A percentile compares a stretch with the other conserved stretches of the same genome.
Conservation (phyloP, 2,797 vertebrate species). For the Rallus crepitans region DNA sequence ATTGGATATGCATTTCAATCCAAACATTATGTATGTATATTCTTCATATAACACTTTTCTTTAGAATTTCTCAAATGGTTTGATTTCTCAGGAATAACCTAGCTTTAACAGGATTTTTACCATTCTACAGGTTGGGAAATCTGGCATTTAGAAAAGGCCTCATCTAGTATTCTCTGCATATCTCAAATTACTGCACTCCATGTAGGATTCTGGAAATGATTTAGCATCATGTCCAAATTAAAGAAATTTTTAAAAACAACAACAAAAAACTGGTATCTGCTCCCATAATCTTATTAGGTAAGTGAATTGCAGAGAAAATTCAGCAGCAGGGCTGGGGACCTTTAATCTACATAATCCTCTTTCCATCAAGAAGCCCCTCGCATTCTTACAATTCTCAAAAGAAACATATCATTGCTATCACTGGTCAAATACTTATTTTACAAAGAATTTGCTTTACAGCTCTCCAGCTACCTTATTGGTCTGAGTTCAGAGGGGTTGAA, state of each 20-base stretch:
- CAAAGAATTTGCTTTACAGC: not conserved
- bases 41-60: not conserved
- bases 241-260: constrained; percentile 1
- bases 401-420: not conserved
- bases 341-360: not conserved
- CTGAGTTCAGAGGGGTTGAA: not conserved
- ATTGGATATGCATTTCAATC: not conserved
- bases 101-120: not conserved
- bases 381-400: not conserved
- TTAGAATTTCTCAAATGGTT: too few relatives aligned
- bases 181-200: not conserved
- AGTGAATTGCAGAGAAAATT: constrained; percentile 20
- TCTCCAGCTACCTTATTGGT: not conserved
- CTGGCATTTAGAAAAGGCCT: not conserved
- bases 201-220: constrained; percentile 9
- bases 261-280: not conserved
- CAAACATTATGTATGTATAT: not conserved
- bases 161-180: not conserved
- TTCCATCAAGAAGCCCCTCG: not conserved
- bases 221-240: constrained; percentile 18
- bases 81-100: not conserved
- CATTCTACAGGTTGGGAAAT: not conserved
- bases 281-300: not conserved
- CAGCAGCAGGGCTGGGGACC: not conserved
- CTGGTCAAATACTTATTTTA: not conserved